Conservation (phyloP, 2,113 vertebrate genomes). For the Podarcis raffonei region DNA sequence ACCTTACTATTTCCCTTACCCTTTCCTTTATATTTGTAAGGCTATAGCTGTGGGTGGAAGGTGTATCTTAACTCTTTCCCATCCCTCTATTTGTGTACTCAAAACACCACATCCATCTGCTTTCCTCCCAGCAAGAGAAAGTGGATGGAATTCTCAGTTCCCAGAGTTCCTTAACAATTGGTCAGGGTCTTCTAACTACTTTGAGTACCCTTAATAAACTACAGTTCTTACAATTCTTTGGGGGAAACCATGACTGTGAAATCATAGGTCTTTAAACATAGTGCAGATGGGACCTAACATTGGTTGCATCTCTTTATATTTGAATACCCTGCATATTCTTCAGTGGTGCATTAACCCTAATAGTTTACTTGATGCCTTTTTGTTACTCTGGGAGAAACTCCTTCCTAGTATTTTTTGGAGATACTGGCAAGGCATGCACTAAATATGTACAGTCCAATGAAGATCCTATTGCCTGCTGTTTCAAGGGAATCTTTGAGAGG, state of each 20-base stretch:
- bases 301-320: not conserved
- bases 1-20: not conserved
- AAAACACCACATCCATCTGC: not conserved
- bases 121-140: not conserved
- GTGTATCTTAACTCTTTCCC: not conserved
- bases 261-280: no score
- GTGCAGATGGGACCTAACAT: not conserved
- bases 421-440: not conserved
- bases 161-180: no score
- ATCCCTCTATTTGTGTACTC: not conserved
- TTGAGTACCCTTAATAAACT: no score
- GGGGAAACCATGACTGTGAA: no score
- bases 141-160: not conserved
- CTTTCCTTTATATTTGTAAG: not conserved
- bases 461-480: not conserved
- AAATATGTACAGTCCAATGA: not conserved
- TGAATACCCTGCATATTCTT: not conserved
- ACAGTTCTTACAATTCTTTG: no score
- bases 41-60: not conserved
- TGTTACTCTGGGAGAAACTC: not conserved
- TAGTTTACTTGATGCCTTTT: not conserved
- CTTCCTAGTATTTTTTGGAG: not conserved
- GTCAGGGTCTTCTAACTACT: no score
- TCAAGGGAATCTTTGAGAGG: rapidly evolving
- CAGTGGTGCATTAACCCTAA: not conserved